phyloP scores from a whole-genome alignment of 2,797 vertebrate species.

The Eleutherodactylus coqui region DNA sequence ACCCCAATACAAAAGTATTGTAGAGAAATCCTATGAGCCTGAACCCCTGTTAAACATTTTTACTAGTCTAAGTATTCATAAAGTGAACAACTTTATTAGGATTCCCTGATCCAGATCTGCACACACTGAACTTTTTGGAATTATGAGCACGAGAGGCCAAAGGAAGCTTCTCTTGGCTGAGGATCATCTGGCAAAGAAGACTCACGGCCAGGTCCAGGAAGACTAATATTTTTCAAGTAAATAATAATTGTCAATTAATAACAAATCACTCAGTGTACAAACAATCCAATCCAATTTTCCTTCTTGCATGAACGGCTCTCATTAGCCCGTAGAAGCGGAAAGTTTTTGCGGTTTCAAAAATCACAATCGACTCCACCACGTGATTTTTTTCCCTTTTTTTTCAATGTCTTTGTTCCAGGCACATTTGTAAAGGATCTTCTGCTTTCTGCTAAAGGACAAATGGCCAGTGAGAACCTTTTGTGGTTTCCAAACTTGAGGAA shows the following conservation, averaged over 20 bases:
- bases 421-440: slow-evolving; percentile 3
- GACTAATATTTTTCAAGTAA: slow-evolving; percentile 26
- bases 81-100: neutral
- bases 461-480: neutral
- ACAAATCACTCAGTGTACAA: neutral
- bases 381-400: neutral
- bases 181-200: slow-evolving; percentile 8
- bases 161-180: slow-evolving; percentile 34
- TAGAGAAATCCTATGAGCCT: neutral
- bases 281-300: neutral
- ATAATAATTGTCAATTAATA: slow-evolving; percentile 38
- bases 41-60: too few species aligned
- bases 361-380: neutral
- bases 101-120: slow-evolving; percentile 21
- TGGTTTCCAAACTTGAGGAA: slow-evolving; percentile 37
- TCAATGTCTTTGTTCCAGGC: neutral
- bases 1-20: neutral
- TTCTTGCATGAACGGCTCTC: neutral
- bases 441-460: slow-evolving; percentile 36
- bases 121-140: neutral
- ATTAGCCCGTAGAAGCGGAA: neutral
- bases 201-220: neutral
- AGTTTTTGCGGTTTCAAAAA: neutral
- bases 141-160: neutral
- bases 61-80: too few species aligned